Conservation (phyloP, 1,140 invertebrate species). For the Macrosteles quadrilineatus region DNA sequence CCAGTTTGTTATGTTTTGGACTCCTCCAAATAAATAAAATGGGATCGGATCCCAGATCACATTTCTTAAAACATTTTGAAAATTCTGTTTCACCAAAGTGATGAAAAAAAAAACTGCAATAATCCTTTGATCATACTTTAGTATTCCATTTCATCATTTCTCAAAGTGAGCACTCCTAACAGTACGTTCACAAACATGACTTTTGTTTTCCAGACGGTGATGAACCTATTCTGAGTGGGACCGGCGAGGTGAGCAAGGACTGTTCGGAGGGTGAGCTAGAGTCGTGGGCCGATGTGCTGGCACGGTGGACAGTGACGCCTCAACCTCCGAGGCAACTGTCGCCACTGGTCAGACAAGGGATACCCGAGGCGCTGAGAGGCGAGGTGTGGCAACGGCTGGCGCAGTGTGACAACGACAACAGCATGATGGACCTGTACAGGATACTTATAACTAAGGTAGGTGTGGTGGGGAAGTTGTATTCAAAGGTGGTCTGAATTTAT, state of each 20-base stretch:
- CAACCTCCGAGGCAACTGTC: constrained; percentile 77
- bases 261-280: constrained; percentile 90
- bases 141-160: too few species aligned
- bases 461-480: too few species aligned
- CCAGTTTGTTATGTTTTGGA: too few species aligned
- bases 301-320: constrained; percentile 69
- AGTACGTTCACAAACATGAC: too few species aligned
- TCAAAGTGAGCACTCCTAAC: too few species aligned
- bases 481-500: neutral
- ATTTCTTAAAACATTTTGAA: too few species aligned
- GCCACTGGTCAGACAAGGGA: constrained; percentile 80
- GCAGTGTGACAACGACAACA: constrained; percentile 76
- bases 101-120: too few species aligned
- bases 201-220: constrained; percentile 71
- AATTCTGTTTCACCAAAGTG: too few species aligned
- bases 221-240: constrained; percentile 94
- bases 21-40: too few species aligned
- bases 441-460: constrained; percentile 86
- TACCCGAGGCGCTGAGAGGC: constrained; percentile 93
- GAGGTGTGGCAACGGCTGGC: constrained; percentile 97
- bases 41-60: too few species aligned
- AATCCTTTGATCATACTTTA: too few species aligned
- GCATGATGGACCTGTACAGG: constrained; percentile 90
- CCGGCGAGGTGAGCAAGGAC: constrained; percentile 94
- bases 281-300: constrained; percentile 89